Evolutionary conservation across 2,797 vertebrate genomes (phyloP).

Genomic region (Danio albolineatus): DNA sequence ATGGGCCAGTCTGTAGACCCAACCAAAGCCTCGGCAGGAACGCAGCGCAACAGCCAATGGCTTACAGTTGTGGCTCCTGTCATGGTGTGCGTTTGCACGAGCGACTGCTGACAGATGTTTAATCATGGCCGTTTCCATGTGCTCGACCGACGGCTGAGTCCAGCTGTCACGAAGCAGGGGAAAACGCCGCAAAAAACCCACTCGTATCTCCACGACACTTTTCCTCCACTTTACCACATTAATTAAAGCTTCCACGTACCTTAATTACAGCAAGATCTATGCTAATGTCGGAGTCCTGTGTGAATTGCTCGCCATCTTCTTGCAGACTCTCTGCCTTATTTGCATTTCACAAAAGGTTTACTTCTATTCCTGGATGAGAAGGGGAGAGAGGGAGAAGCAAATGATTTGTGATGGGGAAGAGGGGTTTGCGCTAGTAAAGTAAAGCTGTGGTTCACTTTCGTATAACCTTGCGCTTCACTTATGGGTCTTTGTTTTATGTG

Average conservation of each 20-base stretch:
- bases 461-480: slow-evolving; percentile 59
- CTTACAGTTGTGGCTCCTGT: slow-evolving; percentile 27
- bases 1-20: slow-evolving; percentile 20
- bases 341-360: slow-evolving; percentile 67
- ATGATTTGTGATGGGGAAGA: slow-evolving; percentile 54
- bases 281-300: slow-evolving; percentile 67
- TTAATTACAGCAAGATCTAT: slow-evolving; percentile 71
- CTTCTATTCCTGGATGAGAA: slow-evolving; percentile 57
- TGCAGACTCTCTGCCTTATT: slow-evolving; percentile 61
- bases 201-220: slow-evolving; percentile 17
- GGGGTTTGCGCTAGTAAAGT: slow-evolving; percentile 46
- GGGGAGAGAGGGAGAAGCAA: slow-evolving; percentile 32
- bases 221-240: slow-evolving; percentile 58
- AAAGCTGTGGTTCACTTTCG: slow-evolving; percentile 55
- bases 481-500: slow-evolving; percentile 57
- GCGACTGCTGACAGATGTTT: slow-evolving; percentile 46
- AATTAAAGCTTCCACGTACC: slow-evolving; percentile 67
- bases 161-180: slow-evolving; percentile 33
- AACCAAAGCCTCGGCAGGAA: slow-evolving; percentile 15
- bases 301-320: slow-evolving; percentile 65
- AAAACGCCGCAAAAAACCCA: neutral
- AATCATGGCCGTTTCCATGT: slow-evolving; percentile 30
- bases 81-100: slow-evolving; percentile 24
- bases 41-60: slow-evolving; percentile 37
- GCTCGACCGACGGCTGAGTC: slow-evolving; percentile 12